Evolutionary conservation across 2,797 vertebrate species (phyloP), one percentile per base, ranked within the genome.

Genomic region (Kryptolebias ocellatus): DNA sequence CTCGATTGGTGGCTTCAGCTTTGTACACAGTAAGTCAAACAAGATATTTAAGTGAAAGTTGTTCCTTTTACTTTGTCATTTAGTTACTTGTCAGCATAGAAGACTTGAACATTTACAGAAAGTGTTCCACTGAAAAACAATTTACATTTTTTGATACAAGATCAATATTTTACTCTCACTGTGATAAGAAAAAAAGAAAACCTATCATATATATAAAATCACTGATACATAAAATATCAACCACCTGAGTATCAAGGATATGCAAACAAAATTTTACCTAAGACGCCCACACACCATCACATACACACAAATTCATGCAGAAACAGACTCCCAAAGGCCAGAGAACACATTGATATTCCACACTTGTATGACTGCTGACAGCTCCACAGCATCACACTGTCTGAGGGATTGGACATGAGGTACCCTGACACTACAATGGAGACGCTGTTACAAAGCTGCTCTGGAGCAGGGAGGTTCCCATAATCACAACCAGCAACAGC

Each of bases 311-410:
- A 81, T 79, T 78, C 63, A 78, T 72, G 67, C 64, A 70, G 78
- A 85, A 67, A 75, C 64, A 76, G 73, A 78, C 75, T 70, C 66
- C 68, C 67, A 88, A 73, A 87, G 83, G 84, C 79, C 73, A 81
- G 78, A 64, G 57, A 76, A 57, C 75, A 57, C 79, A 91, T 90
- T 91, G 85, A 86, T 89, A 89, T 92, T 92, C 86, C 76, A 83
- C 86, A 85, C 88, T 86, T 86, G 83, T 71, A 70, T 83, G 72
- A 72, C 78, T 82, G 70, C 82, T 88, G 89, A 90, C 86, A 90
- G 88, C 85, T 87, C 76, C 87, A 83, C 83, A 72, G 90, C 86
- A 87, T 73, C 76, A 74, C 81, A 80, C 79, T 74, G 86, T 86
- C 88, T 78, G 80, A 90, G 80, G 86, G 83, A 85, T 88, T 85